A percentile compares a stretch with the other conserved stretches of the same genome.
Evolutionary conservation across 2,797 vertebrate genomes (phyloP).

Genomic region (Sebastolobus alascanus): DNA sequence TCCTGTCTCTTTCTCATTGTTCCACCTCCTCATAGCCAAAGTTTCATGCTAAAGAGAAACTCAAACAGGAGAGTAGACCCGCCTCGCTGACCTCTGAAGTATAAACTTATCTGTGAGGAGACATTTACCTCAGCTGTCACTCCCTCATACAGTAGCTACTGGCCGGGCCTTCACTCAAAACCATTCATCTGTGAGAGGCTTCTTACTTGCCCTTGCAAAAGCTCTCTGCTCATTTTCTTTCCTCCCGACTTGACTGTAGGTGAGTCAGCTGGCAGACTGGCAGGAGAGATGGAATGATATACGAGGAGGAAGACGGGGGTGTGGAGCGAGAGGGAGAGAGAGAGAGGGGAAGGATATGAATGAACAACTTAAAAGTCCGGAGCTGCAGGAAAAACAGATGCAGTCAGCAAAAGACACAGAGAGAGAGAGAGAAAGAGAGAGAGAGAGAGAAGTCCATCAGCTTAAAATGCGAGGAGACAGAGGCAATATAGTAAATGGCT

Average conservation of each 20-base stretch:
- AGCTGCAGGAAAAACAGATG: conserved; percentile 66
- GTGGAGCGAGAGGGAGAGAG: conserved; percentile 6
- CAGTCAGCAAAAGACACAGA: conserved; percentile 74
- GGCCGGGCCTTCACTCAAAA: conserved; percentile 27
- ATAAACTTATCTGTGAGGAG: conserved; percentile 30
- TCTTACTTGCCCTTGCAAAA: conserved; percentile 60
- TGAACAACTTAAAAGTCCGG: conserved; percentile 64
- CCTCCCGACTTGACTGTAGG: conserved; percentile 39
- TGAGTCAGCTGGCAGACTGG: conserved; percentile 82
- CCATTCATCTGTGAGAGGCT: conserved; percentile 51
- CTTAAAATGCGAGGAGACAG: conserved; percentile 55
- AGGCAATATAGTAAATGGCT: conserved; percentile 73
- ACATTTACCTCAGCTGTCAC: conserved; percentile 41
- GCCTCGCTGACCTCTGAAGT: conserved; percentile 25
- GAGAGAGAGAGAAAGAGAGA: conserved; percentile 25
- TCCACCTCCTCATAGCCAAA: conserved; percentile 25
- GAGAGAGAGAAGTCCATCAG: conserved; percentile 68
- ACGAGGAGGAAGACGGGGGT: conserved; percentile 50
- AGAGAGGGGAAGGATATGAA: conserved; percentile 53
- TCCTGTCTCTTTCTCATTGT: conserved; percentile 20
- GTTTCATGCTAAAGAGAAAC: conserved; percentile 25
- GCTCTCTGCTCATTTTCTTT: conserved; percentile 49
- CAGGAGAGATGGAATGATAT: conserved; percentile 75
- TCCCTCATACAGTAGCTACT: neutral
- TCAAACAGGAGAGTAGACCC: neutral